Base-by-base conservation (phyloP, 2,888 invertebrate species). In the Limnephilus marmoratus region DNA sequence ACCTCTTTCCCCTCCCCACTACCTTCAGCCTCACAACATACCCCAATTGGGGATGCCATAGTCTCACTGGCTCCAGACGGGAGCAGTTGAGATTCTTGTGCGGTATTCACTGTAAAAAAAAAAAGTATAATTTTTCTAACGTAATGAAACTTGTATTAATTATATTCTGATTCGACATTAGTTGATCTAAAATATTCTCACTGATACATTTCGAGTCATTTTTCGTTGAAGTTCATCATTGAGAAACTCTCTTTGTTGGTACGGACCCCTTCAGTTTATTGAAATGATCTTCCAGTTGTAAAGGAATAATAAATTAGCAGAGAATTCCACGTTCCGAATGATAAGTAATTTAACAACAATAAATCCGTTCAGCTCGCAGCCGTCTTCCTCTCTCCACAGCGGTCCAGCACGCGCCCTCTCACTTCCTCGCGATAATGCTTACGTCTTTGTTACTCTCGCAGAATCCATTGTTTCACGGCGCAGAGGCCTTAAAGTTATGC, bases 261-360 rank as follows among this genome's bases (percentile, higher is more conserved):
- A 87, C 29, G 49, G 34, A 13, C 49, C 90, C 37, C 53, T 85
- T 85, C 85, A 24, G 53, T 83, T 68, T 31, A 85, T 37, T 18
- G 41, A 53, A 85, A 83, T 68, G 37, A 68, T 29, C 80, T 68
- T 87, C 29, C 85, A 24, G 81, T 91, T 81, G 80, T 90, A 13
- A 82, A 53, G 83, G 86, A 45, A 87, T 88, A 86, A 93, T 93
- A 93, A 93, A 91, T 91, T 91, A 90, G 53, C 83, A 12, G n/a
- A 83, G 90, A 91, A 91, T 88, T 88, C 86, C 93, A 93, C 86
- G 93, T 91, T 91, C 31, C 88, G 93, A 93, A 93, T 93, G 90
- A 91, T 91, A 91, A 90, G 90, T 93, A 49, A 87, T 88, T 85
- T 90, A 85, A 89, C 85, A 90, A 45, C 92, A 81, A 92, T 91